Evolutionary conservation across 2,797 vertebrate genomes (phyloP).

Genomic region (Poecilia gillii): DNA sequence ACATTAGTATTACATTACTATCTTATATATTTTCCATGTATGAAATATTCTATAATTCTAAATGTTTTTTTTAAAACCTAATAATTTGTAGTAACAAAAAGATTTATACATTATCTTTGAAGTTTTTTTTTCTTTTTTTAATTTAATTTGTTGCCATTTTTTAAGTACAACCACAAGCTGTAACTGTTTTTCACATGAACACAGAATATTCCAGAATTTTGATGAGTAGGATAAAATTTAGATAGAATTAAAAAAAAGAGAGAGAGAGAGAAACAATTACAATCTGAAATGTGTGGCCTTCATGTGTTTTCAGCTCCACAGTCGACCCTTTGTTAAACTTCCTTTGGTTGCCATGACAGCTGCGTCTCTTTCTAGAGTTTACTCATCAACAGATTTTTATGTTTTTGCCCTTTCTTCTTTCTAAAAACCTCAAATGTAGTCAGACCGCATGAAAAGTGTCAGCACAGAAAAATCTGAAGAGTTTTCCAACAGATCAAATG

Average conservation of each 20-base stretch:
- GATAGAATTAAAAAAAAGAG: not conserved
- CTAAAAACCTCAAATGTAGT: not conserved
- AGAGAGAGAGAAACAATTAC: not conserved
- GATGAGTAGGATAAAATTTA: not conserved
- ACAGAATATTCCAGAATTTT: not conserved
- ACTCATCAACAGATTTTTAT: not conserved
- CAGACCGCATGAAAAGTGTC: not conserved
- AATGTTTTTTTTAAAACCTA: not conserved
- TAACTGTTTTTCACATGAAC: not conserved
- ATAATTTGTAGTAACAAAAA: not conserved
- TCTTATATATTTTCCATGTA: not conserved
- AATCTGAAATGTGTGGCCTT: not conserved
- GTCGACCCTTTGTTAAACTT: not conserved
- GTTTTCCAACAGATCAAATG: not conserved
- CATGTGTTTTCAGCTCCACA: not conserved
- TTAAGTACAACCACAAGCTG: not conserved
- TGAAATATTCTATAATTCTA: not conserved
- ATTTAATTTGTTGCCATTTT: no score
- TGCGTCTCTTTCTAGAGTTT: not conserved
- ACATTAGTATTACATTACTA: no score
- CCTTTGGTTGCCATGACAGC: not conserved
- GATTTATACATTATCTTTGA: not conserved
- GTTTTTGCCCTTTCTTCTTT: not conserved
- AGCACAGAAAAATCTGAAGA: not conserved
- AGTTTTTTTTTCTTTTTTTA: not conserved